A percentile compares a stretch with the other conserved stretches of the same genome.
phyloP scores from a whole-genome alignment of 2,888 invertebrate species.

The Mamestra brassicae region DNA sequence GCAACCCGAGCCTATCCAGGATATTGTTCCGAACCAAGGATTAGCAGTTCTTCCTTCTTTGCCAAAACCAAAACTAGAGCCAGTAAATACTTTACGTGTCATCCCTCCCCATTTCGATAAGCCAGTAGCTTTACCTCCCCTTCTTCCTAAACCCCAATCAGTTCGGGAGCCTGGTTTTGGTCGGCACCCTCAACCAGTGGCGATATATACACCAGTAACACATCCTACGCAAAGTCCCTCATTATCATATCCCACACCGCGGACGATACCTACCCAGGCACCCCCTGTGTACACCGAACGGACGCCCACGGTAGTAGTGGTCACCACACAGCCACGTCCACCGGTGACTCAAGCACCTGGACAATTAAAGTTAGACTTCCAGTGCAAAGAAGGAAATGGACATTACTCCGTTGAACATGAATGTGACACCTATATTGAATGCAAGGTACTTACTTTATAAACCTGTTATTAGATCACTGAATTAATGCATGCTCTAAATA shows the following conservation, averaged over 20 bases:
- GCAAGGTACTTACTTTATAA: slow-evolving; percentile 80
- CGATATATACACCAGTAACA: neutral
- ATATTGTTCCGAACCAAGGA: neutral
- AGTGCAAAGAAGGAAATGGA: slow-evolving; percentile 64
- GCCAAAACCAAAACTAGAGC: neutral
- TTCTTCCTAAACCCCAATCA: slow-evolving; percentile 40
- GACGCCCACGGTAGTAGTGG: neutral
- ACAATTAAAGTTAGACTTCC: slow-evolving; percentile 44
- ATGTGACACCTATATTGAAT: slow-evolving; percentile 93
- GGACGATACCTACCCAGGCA: slow-evolving; percentile 21
- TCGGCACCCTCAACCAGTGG: slow-evolving; percentile 3
- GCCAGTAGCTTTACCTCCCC: slow-evolving; percentile 27
- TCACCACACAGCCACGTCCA: neutral
- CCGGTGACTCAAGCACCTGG: slow-evolving; percentile 20
- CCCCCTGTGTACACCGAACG: slow-evolving; percentile 1
- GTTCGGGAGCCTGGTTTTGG: slow-evolving; percentile 35
- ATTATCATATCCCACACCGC: slow-evolving; percentile 17
- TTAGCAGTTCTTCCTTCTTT: neutral
- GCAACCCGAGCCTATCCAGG: neutral
- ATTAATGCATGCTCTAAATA: neutral
- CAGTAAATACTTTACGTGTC: neutral
- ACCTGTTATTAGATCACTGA: neutral
- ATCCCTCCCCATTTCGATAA: neutral
- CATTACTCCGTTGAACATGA: slow-evolving; percentile 88
- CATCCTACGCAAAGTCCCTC: slow-evolving; percentile 18